These are phyloP conservation scores for Fundulus diaphanus DNA, from an alignment of 2,797 vertebrate genomes.

Conservation along the genomic window DNA sequence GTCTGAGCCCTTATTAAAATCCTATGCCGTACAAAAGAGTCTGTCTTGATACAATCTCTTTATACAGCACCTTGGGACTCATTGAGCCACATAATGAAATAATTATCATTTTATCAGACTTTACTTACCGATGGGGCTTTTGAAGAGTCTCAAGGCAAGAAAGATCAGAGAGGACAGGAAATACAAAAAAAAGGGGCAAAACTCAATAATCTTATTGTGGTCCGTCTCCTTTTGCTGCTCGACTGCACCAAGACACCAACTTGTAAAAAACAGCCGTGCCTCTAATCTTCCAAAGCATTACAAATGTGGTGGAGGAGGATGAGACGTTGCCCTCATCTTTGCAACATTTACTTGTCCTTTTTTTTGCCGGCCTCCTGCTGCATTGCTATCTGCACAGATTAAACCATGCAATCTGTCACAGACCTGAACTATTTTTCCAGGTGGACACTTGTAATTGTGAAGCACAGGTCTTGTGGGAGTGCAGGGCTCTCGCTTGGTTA, in stretches of 20 bases:
- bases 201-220: conserved; percentile 41
- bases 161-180: conserved; percentile 14
- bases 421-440: conserved; percentile 2
- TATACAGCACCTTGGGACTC: conserved; percentile 39
- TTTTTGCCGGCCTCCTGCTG: conserved; percentile 11
- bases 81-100: conserved; percentile 72
- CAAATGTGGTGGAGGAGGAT: conserved; percentile 36
- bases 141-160: conserved; percentile 28
- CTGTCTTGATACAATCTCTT: conserved; percentile 60
- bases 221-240: conserved; percentile 49
- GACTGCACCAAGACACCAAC: conserved; percentile 44
- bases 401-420: not conserved
- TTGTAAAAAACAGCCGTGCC: conserved; percentile 47
- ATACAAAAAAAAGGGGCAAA: not conserved
- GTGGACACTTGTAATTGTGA: conserved; percentile 29
- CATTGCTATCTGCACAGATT: not conserved
- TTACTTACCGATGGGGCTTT: conserved; percentile 58
- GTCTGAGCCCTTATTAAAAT: conserved; percentile 45
- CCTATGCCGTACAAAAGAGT: conserved; percentile 17
- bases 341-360: conserved; percentile 36
- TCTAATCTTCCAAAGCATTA: conserved; percentile 50
- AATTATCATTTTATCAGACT: conserved; percentile 73
- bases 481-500: conserved; percentile 17
- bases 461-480: conserved; percentile 22
- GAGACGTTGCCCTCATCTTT: conserved; percentile 8